Evolutionary conservation across 1,140 invertebrate genomes (phyloP).

Genomic region (Drosophila melanogaster): DNA sequence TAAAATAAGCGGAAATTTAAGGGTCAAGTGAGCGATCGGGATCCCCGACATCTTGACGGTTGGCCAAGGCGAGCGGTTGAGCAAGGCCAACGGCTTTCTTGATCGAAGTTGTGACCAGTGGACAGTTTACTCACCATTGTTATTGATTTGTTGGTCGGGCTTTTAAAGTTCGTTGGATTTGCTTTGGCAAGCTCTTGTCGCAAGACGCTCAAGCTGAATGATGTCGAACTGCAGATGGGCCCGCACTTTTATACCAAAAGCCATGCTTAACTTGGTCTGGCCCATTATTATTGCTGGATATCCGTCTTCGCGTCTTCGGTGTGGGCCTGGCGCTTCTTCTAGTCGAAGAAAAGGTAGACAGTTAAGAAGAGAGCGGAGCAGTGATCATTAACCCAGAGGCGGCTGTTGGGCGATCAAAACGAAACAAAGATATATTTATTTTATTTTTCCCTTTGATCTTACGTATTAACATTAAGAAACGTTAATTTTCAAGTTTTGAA

Average conservation of each 20-base stretch:
- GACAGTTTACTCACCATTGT: slow-evolving; percentile 56
- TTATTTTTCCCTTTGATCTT: too few relatives aligned
- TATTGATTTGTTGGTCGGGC: slow-evolving; percentile 64
- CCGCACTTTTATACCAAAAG: slow-evolving; percentile 62
- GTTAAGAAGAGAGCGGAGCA: slow-evolving; percentile 10
- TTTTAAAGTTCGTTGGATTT: slow-evolving; percentile 68
- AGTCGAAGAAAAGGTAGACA: slow-evolving; percentile 27
- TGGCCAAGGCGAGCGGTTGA: slow-evolving; percentile 46
- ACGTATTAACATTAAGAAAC: too few relatives aligned
- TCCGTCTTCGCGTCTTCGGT: slow-evolving; percentile 5
- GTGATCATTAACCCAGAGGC: slow-evolving; percentile 31
- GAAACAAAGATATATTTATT: background rate
- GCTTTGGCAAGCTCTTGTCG: slow-evolving; percentile 55
- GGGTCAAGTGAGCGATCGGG: slow-evolving; percentile 7
- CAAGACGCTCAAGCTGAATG: slow-evolving; percentile 69
- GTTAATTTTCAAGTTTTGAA: background rate
- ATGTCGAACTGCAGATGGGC: slow-evolving; percentile 69
- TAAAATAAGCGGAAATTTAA: slow-evolving; percentile 30
- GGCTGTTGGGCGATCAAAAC: background rate
- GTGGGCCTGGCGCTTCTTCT: slow-evolving; percentile 23
- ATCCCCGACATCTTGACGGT: slow-evolving; percentile 18
- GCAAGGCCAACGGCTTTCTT: slow-evolving; percentile 52
- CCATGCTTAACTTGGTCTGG: slow-evolving; percentile 19
- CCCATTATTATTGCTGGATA: slow-evolving; percentile 23
- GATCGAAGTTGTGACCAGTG: slow-evolving; percentile 13